Conservation (phyloP, 1,140 invertebrate genomes). For the Plectus sambesii region DNA sequence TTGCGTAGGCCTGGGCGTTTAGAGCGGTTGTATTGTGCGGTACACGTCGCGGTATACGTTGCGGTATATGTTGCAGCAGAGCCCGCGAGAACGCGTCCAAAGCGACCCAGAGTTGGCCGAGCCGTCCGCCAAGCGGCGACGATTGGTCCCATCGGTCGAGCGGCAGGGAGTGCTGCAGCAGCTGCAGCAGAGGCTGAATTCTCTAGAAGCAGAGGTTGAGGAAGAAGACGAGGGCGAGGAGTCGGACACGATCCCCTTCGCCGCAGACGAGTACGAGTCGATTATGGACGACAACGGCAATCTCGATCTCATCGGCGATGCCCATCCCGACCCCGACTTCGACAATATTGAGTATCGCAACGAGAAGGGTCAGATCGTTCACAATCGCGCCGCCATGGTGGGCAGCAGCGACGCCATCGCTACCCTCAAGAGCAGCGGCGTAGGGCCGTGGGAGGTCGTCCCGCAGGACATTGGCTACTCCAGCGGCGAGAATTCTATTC, state of each 20-base stretch:
- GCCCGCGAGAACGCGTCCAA: too few species aligned
- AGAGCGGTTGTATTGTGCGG: too few species aligned
- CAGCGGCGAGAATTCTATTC: constrained; percentile 23
- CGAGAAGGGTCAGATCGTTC: not conserved
- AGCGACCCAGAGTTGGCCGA: too few species aligned
- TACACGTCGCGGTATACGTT: too few species aligned
- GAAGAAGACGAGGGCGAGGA: too few species aligned
- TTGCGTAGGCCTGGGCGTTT: too few species aligned
- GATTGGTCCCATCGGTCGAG: too few species aligned
- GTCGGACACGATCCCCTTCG: constrained; percentile 9
- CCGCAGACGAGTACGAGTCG: constrained; percentile 11
- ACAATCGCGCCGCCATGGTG: constrained; percentile 9
- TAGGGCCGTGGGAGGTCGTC: constrained; percentile 3
- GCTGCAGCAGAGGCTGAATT: too few species aligned
- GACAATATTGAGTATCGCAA: constrained; percentile 8
- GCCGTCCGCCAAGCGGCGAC: too few species aligned
- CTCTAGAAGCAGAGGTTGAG: too few species aligned
- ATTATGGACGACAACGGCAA: constrained; percentile 6
- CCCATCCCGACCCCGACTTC: constrained; percentile 3
- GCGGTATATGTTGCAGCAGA: too few species aligned
- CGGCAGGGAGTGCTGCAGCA: too few species aligned
- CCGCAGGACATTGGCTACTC: constrained; percentile 25
- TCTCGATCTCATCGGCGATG: not conserved
- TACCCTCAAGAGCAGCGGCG: not conserved
- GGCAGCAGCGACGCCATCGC: constrained; percentile 5